Conservation (phyloP, 2,113 vertebrate species). For the Aix galericulata region DNA sequence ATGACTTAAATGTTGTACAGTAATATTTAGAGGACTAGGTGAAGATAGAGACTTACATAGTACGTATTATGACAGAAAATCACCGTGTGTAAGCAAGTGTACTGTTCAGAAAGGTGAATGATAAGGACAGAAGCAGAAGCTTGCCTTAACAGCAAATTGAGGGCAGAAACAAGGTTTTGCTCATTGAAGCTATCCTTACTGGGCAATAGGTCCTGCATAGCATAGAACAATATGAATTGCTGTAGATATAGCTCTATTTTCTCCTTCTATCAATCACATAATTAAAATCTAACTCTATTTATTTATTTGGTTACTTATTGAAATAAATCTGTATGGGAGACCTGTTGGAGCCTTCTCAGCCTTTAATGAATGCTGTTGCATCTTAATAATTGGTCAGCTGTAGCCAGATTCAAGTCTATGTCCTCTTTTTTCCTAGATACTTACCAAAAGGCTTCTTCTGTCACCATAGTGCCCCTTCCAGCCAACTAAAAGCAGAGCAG, state of each 20-base stretch:
- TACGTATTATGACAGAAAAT: not conserved
- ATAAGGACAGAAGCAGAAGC: not conserved
- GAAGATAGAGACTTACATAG: not conserved
- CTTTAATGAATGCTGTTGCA: not conserved
- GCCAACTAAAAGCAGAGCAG: not conserved
- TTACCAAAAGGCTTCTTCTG: not conserved
- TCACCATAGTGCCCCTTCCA: not conserved
- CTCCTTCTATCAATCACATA: not conserved
- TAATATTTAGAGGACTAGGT: not conserved
- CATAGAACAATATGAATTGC: not conserved
- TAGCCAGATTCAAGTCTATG: not conserved
- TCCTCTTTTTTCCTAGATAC: not conserved
- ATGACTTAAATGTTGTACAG: not conserved
- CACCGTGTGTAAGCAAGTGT: not conserved
- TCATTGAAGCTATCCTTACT: rapidly evolving
- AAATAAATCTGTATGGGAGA: not conserved
- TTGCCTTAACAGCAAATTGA: not conserved
- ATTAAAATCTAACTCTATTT: not conserved
- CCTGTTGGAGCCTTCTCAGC: not conserved
- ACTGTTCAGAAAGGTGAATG: not conserved
- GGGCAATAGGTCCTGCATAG: not conserved
- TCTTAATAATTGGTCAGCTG: not conserved
- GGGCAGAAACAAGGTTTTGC: not conserved
- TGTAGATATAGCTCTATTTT: not conserved
- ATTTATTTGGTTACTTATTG: not conserved